phyloP scores from a whole-genome alignment of 2,797 vertebrate species.

The Sebastes diaconus region DNA sequence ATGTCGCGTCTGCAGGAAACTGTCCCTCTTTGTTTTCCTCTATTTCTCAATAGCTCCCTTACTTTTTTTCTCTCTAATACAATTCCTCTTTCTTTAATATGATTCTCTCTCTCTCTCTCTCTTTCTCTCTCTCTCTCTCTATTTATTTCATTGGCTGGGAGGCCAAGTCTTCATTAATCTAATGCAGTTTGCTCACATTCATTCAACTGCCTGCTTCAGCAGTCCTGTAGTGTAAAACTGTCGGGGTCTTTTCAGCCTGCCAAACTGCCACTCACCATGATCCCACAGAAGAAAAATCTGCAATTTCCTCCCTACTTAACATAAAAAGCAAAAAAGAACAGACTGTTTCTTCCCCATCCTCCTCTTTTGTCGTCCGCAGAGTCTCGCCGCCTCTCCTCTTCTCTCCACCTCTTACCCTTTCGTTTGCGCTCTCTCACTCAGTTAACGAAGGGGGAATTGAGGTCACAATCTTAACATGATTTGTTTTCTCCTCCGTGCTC shows the following conservation, averaged over 20 bases:
- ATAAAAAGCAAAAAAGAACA: constrained; percentile 41
- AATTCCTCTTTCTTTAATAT: constrained; percentile 41
- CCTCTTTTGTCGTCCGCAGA: neutral
- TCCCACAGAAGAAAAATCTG: constrained; percentile 41
- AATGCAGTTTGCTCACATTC: constrained; percentile 60
- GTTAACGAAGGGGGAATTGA: constrained; percentile 39
- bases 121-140: constrained; percentile 2
- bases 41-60: constrained; percentile 21
- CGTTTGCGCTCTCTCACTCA: constrained; percentile 2
- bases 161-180: constrained; percentile 64
- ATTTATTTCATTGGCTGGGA: constrained; percentile 47
- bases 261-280: constrained; percentile 59
- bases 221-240: constrained; percentile 52
- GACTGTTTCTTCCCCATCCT: neutral
- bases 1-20: constrained; percentile 65
- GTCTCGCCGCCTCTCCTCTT: neutral
- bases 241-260: constrained; percentile 25
- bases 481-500: constrained; percentile 27
- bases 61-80: constrained; percentile 31
- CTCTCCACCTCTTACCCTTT: neutral
- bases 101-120: neutral
- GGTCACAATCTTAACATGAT: constrained; percentile 19
- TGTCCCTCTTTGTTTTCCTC: constrained; percentile 63
- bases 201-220: constrained; percentile 57
- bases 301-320: constrained; percentile 31